Evolutionary conservation across 2,113 vertebrate genomes (phyloP), one percentile per base, ranked within the genome.

Genomic region (Actenoides hombroni): DNA sequence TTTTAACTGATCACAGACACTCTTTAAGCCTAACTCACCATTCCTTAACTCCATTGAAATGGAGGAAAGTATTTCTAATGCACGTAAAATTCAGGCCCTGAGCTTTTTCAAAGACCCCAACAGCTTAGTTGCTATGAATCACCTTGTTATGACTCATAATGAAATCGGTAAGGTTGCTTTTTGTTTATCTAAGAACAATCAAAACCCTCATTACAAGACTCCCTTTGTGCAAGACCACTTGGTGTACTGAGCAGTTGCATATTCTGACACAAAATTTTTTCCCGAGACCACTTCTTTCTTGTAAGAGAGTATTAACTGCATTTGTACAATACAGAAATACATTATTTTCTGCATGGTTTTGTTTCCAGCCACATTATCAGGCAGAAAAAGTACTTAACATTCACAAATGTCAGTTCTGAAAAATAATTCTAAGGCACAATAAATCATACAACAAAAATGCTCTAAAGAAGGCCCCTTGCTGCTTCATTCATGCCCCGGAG

Each of bases 371-470:
- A 75, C 46, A n/a, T 73, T 91, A 86, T 13, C 40, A 89, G 89
- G 40, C 69, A 89, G 57, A 77, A 96, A 79, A 94, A 94, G 92
- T 42, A n/a, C 65, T 84, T 91, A 76, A 29, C 61, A 87, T 53
- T 92, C 86, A 94, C 26, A 88, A 95, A 95, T 35, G 86, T 69
- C 35, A 81, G 75, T 77, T 83, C 79, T 91, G 76, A 86, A 82
- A 94, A 96, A 95, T 48, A 94, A 65, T 83, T 93, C 39, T 84
- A 93, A 92, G 76, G 69, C 83, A 89, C 25, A 94, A 86, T 71
- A 91, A 94, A 84, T 83, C 84, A 93, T 57, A 67, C 59, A 70
- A 65, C 29, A 84, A 83, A 83, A 94, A 80, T 29, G 54, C 51
- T 93, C 28, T 70, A 46, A 80, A 51, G 60, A 84, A 83, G 90